Evolutionary conservation across 2,888 invertebrate species (phyloP).

Genomic region (Smittia sp.): DNA sequence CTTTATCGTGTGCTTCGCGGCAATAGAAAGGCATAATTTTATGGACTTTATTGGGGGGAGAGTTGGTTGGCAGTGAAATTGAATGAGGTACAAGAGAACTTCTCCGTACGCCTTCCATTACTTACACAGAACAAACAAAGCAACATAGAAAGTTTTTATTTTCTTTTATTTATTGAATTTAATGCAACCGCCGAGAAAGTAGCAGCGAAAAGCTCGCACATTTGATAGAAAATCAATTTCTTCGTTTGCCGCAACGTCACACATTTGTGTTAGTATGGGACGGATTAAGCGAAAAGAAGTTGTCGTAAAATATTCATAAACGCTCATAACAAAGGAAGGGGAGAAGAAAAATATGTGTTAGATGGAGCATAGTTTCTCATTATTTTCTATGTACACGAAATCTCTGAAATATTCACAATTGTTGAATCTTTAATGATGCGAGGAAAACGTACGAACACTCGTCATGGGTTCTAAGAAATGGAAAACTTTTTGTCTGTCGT

Average conservation of each 20-base stretch:
- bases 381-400: constrained; percentile 13
- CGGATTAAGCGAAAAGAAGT: background rate
- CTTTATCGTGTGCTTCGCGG: background rate
- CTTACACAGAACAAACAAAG: too few species aligned
- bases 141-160: too few species aligned
- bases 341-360: background rate
- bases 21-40: background rate
- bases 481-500: background rate
- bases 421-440: constrained; percentile 27
- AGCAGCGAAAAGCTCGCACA: background rate
- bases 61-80: too few species aligned
- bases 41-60: background rate
- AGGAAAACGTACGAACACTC: background rate
- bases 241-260: background rate
- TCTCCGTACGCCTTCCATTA: background rate
- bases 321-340: background rate
- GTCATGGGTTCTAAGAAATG: background rate
- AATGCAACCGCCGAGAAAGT: background rate
- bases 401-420: constrained; percentile 25
- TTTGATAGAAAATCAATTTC: constrained; percentile 2
- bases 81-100: too few species aligned
- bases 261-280: background rate
- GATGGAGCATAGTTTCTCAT: background rate
- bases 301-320: background rate
- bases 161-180: background rate